Evolutionary conservation across 1,140 invertebrate genomes (phyloP), one percentile per base, ranked within the genome.

Genomic region (Euglossa dilemma): DNA sequence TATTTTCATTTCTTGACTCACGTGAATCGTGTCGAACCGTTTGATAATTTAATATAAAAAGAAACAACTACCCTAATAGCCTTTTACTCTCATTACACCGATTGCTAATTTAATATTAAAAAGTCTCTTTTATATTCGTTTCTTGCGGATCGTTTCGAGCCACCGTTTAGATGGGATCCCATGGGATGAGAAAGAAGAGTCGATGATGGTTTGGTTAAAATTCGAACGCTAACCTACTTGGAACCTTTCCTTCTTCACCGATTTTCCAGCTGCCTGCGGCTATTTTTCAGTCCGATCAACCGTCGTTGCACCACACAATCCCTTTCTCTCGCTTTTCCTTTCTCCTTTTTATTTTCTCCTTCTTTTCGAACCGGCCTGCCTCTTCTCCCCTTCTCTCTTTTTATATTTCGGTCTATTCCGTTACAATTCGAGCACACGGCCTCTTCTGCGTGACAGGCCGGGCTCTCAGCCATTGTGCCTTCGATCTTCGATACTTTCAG

Each of bases 401-500:
- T 25, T 9, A 0, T 20, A 50, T 76, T 25, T 52, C 36, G 28
- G 25, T 52, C n/a, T 56, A n/a, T 61, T 67, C 59, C 11, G 50
- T 50, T 28, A n/a, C 50, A 72, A 72, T 63, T 52, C 57, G 57
- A 72, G 25, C 43, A 25, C 5, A 16, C n/a, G n/a, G 20, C 25
- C 45, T 25, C 43, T 63, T 59, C 11, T 56, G 50, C 28, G 8
- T 12, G 3, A 28, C 20, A n/a, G 45, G 25, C 50, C 4, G 54
- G 9, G 50, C 28, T 69, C 28, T 50, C 50, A 28, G 54, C 12
- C 57, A 80, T 66, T 74, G 50, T 66, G 52, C 23, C 36, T 45
- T 45, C 52, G 63, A 82, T 76, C 43, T 50, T 67, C 80, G 59
- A 69, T 76, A 64, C 25, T 50, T 76, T 45, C 72, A 76, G 78